These are phyloP conservation scores for Cerastoderma edule DNA, from an alignment of 2,888 invertebrate species.

Conservation along the genomic window DNA sequence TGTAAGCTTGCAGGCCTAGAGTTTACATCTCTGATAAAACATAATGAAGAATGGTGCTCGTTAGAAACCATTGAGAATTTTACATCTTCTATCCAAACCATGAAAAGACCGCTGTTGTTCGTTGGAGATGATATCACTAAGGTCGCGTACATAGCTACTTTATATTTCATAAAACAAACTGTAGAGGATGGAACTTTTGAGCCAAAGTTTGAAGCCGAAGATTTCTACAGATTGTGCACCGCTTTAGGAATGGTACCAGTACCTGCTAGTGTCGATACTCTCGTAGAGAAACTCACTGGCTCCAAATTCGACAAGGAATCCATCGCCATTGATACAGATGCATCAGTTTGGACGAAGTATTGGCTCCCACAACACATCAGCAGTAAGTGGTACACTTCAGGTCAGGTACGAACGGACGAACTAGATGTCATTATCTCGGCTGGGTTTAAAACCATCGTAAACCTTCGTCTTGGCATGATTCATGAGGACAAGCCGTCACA, in stretches of 20 bases:
- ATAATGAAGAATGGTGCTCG: conserved; percentile 69
- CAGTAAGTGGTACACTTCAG: conserved; percentile 73
- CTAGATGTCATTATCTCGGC: conserved; percentile 61
- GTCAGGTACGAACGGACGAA: conserved; percentile 74
- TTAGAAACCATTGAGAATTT: conserved; percentile 69
- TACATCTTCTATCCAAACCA: conserved; percentile 34
- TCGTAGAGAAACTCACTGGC: conserved; percentile 72
- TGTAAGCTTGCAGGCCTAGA: conserved; percentile 65
- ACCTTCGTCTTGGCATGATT: conserved; percentile 69
- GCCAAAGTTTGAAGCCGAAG: conserved; percentile 66
- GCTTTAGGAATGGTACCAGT: conserved; percentile 74
- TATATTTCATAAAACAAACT: conserved; percentile 71
- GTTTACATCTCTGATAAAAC: conserved; percentile 63
- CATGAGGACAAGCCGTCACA: conserved; percentile 69
- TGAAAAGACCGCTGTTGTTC: conserved; percentile 64
- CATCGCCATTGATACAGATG: conserved; percentile 60
- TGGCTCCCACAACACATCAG: conserved; percentile 75
- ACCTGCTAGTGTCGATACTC: conserved; percentile 58
- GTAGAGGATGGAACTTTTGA: conserved; percentile 59
- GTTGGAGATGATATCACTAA: conserved; percentile 68
- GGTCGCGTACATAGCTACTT: conserved; percentile 68
- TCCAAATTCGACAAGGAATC: conserved; percentile 64
- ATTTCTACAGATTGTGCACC: conserved; percentile 70
- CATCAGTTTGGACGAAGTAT: conserved; percentile 72
- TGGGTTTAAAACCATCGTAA: conserved; percentile 72